phyloP scores from a whole-genome alignment of 2,113 vertebrate species.

The Fukomys damarensis region DNA sequence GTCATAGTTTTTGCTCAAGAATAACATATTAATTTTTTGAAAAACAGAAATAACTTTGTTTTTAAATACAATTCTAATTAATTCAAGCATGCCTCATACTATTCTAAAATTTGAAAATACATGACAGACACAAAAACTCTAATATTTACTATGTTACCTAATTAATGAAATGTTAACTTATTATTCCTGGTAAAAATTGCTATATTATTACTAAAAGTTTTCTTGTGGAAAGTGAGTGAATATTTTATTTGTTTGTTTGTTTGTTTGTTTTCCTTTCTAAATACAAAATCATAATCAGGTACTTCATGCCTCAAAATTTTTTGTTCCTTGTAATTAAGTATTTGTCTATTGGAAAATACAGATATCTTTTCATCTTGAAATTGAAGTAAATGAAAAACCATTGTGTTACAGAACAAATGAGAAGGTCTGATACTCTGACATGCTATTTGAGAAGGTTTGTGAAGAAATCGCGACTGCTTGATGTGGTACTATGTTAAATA shows the following conservation, averaged over 20 bases:
- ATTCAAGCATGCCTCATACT: neutral
- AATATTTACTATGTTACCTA: neutral
- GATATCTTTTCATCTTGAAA: neutral
- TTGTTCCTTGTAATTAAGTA: neutral
- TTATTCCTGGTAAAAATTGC: neutral
- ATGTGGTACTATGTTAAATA: neutral
- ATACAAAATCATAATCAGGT: neutral
- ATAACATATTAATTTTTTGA: neutral
- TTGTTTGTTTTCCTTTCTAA: neutral
- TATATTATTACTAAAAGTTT: neutral
- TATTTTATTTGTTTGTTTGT: neutral
- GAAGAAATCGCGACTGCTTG: neutral
- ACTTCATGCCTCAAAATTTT: neutral
- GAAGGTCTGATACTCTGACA: neutral
- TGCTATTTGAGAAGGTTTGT: neutral
- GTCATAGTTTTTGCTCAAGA: neutral
- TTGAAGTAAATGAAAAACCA: neutral
- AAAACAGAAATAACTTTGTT: neutral
- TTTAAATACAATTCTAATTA: neutral
- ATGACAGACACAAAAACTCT: neutral
- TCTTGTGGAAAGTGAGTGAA: neutral
- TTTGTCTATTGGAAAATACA: neutral
- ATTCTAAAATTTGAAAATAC: slow-evolving; percentile 33
- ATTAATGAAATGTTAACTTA: neutral
- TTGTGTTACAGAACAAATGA: neutral